Evolutionary conservation across 2,888 invertebrate species (phyloP), one percentile per base, ranked within the genome.

Genomic region (Ceraclea dissimilis): DNA sequence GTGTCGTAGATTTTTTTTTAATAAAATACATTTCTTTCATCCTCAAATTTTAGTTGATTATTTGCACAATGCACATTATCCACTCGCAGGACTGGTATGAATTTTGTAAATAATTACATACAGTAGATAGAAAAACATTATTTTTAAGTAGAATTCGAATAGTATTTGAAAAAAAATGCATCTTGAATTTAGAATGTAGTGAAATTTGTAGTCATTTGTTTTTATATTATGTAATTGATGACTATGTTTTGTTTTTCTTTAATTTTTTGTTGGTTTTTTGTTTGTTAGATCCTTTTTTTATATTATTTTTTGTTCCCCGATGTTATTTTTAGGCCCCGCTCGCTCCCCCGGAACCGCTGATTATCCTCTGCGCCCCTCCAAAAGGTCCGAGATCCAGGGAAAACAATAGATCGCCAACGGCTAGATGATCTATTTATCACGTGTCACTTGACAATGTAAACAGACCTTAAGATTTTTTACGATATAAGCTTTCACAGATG

Each of bases 241-340:
- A 8, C 39, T 8, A n/a, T 39, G 13, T 13, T n/a, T 16, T 13
- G 13, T 13, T 39, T 8, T 4, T 39, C 2, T 39, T 39, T n/a
- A 13, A 39, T 39, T 39, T 13, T 39, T 13, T n/a, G 5, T 39
- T 39, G 11, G 39, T 39, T 39, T n/a, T 39, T 39, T 13, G 39
- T 8, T 16, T 39, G 39, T 16, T n/a, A 31, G 13, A 8, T 39
- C 2, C 13, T 16, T 8, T 13, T 13, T 8, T 39, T 39, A 13
- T 39, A 8, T 39, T 16, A 31, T 39, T 13, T 39, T 26, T 26
- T 51, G 21, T 19, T 18, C 47, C 47, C 19, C 52, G 22, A 34
- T 43, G 39, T 48, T 39, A 39, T 19, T 54, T 55, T 43, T 55
- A 55, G 55, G 55, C 55, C 19, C 55, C 55, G 19, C 34, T 55